Base-by-base conservation (phyloP, 2,888 invertebrate genomes). In the Ennomos fuscantarius region DNA sequence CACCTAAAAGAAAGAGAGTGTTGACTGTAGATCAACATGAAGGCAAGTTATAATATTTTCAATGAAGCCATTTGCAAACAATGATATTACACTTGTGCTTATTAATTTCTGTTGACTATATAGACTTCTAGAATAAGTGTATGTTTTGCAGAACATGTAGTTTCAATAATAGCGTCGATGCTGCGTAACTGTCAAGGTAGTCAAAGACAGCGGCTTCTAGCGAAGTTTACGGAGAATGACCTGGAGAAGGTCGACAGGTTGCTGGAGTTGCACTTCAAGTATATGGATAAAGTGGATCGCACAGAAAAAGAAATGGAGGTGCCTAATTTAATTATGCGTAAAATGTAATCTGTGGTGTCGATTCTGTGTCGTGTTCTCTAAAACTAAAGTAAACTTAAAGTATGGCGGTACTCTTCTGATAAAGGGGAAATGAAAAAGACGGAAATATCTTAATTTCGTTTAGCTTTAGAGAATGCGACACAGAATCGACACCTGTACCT, bases 161-260 rank as follows among this genome's bases (percentile, higher is more conserved):
- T 97, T 12, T 98, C 98, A 0, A 97, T 99, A 60, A 97, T 99
- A 73, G 95, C 97, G 0, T 97, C 97, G 35, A 96, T 99, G 95
- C 86, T 99, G 65, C 94, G 97, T 61, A 98, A 99, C 82, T 98
- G 99, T 79, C 95, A 96, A 72, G 98, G 98, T 1, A 94, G 96
- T 8, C 99, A 99, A 74, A 93, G 98, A 33, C 97, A 98, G 79
- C 92, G 99, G 58, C 90, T 99, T 51, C 89, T 99, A 11, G 96
- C 96, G 69, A 99, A 99, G 92, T 99, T 99, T 82, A 96, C 96
- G 0, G 99, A 99, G 88, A 99, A 99, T 78, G 99, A 99, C 84
- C 96, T 98, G 74, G 99, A 99, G 84, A 99, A 99, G 91, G 98
- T 99, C 0, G 99, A 99, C 85, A 93, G 99, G 61, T 93, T 99